These are phyloP conservation scores for Eumerus sabulonum DNA, from an alignment of 2,888 invertebrate species.

Conservation along the genomic window DNA sequence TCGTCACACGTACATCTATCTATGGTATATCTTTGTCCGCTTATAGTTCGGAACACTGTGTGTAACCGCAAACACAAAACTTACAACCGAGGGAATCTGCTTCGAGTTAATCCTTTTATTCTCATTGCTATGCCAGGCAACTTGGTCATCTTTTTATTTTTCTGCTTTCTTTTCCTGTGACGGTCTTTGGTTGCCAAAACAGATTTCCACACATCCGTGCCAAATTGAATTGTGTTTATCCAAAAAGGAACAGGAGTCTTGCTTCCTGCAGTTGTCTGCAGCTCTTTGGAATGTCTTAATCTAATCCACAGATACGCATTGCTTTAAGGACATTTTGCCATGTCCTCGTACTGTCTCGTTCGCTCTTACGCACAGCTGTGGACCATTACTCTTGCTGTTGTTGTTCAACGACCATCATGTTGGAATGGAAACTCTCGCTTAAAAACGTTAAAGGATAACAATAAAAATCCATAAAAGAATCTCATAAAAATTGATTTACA, in stretches of 20 bases:
- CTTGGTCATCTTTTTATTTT: conserved; percentile 27
- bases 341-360: neutral
- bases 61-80: conserved; percentile 22
- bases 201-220: conserved; percentile 48
- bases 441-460: conserved; percentile 50
- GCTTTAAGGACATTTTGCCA: neutral
- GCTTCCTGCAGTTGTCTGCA: conserved; percentile 14
- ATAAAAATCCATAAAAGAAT: conserved; percentile 62
- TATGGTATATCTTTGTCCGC: too few relatives aligned
- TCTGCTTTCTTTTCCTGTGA: neutral
- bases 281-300: conserved; percentile 6
- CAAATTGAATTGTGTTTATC: conserved; percentile 47
- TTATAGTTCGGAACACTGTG: neutral
- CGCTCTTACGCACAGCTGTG: neutral
- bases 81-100: conserved; percentile 23
- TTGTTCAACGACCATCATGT: neutral
- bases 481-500: conserved; percentile 66
- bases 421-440: conserved; percentile 28
- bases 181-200: conserved; percentile 22
- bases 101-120: conserved; percentile 31
- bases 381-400: too few relatives aligned
- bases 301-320: neutral
- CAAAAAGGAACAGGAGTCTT: conserved; percentile 2
- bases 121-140: conserved; percentile 15
- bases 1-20: neutral